phyloP scores from a whole-genome alignment of 2,797 vertebrate species.

The Chaetophractus vellerosus region DNA sequence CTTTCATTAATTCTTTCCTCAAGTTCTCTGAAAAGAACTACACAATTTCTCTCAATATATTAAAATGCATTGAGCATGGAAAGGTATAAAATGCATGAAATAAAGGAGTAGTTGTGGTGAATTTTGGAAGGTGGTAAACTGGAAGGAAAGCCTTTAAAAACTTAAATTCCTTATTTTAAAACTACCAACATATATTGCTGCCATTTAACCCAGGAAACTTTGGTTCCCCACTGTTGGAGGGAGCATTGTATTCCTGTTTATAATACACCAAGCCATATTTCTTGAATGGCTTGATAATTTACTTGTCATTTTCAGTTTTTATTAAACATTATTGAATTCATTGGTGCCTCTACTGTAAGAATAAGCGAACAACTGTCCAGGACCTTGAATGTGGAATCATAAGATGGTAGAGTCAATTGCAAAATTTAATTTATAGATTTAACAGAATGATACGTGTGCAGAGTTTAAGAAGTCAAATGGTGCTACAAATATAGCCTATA shows the following conservation, averaged over 20 bases:
- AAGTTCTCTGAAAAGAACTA: constrained; percentile 35
- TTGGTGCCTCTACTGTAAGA: not conserved
- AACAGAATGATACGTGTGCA: not conserved
- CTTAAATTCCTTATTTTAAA: not conserved
- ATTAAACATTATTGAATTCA: constrained; percentile 34
- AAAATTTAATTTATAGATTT: not conserved
- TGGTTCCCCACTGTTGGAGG: not conserved
- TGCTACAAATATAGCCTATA: too few species aligned
- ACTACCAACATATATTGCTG: not conserved
- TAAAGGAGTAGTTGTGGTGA: not conserved
- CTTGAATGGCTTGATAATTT: not conserved
- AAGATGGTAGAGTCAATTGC: not conserved
- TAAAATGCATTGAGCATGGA: not conserved
- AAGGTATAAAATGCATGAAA: not conserved
- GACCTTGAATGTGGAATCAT: not conserved
- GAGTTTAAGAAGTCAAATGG: too few species aligned
- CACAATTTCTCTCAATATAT: not conserved
- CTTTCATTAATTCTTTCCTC: not conserved
- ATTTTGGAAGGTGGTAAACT: not conserved
- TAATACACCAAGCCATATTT: not conserved
- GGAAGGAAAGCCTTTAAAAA: not conserved
- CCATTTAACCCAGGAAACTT: not conserved
- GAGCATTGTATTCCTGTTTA: not conserved
- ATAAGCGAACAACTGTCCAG: not conserved
- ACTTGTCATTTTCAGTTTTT: not conserved